phyloP scores from a whole-genome alignment of 92 coral and sea anemone species.

The Actinernus sp. region DNA sequence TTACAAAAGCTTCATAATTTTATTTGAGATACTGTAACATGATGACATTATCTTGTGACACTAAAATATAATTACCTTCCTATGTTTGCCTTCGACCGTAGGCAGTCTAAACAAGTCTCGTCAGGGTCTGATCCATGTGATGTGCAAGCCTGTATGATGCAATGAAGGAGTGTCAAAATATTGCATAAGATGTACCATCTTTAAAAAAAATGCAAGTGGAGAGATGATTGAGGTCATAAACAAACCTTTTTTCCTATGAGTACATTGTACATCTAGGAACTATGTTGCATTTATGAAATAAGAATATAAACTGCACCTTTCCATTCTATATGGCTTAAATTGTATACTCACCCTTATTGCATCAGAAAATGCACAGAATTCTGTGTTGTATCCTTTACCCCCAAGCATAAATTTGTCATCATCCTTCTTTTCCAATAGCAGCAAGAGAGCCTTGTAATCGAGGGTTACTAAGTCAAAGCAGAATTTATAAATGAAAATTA shows the following conservation, averaged over 20 bases:
- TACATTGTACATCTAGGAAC: no score
- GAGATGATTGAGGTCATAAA: no score
- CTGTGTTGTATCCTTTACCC: slow-evolving; percentile 32
- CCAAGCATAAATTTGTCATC: slow-evolving; percentile 19
- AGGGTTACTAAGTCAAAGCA: not conserved
- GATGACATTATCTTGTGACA: slow-evolving; percentile 3
- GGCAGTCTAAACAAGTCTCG: slow-evolving; percentile 41
- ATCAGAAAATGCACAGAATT: no score
- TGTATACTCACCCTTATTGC: slow-evolving; percentile 24
- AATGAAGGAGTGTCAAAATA: no score
- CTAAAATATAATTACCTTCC: slow-evolving; percentile 27
- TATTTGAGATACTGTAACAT: no score
- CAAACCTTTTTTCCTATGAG: no score
- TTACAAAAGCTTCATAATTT: not conserved
- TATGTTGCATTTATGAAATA: no score
- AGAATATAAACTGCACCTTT: no score
- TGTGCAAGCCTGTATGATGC: slow-evolving; percentile 19
- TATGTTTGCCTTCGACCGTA: slow-evolving; percentile 37
- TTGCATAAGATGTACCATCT: no score
- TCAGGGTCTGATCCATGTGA: slow-evolving; percentile 48
- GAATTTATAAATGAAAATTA: not conserved
- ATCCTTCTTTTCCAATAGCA: slow-evolving; percentile 7
- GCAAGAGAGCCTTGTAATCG: slow-evolving; percentile 23
- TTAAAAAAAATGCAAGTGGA: no score
- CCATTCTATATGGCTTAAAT: no score